Evolutionary conservation across 2,888 invertebrate genomes (phyloP).

Genomic region (Bhutanitis thaidina): DNA sequence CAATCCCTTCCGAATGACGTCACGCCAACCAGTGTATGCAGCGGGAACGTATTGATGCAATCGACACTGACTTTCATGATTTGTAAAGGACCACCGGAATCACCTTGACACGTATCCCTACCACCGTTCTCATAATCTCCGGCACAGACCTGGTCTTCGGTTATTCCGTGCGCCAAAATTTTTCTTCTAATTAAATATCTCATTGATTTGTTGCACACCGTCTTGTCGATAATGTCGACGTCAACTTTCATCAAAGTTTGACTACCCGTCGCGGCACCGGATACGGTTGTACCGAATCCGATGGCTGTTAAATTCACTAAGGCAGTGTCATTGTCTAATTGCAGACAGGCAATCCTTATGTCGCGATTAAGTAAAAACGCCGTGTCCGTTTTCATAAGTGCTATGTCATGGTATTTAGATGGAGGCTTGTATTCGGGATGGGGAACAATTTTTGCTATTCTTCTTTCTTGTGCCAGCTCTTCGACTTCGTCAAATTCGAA

Average conservation of each 20-base stretch:
- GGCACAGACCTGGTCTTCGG: slow-evolving; percentile 61
- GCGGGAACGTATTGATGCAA: slow-evolving; percentile 55
- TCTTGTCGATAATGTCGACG: slow-evolving; percentile 52
- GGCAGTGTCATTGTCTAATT: slow-evolving; percentile 39
- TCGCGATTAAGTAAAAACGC: slow-evolving; percentile 71
- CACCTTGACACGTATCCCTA: slow-evolving; percentile 71
- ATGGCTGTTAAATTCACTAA: slow-evolving; percentile 72
- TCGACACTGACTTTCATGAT: slow-evolving; percentile 58
- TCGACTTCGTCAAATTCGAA: slow-evolving; percentile 69
- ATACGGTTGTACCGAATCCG: slow-evolving; percentile 81
- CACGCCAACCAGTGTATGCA: slow-evolving; percentile 69
- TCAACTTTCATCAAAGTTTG: slow-evolving; percentile 72
- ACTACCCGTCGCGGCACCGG: slow-evolving; percentile 59
- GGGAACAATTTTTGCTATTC: slow-evolving; percentile 54
- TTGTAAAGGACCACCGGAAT: slow-evolving; percentile 72
- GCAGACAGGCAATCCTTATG: slow-evolving; percentile 82
- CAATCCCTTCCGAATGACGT: slow-evolving; percentile 78
- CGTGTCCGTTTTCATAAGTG: slow-evolving; percentile 76
- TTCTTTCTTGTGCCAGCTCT: slow-evolving; percentile 73
- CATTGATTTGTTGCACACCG: slow-evolving; percentile 59
- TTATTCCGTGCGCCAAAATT: slow-evolving; percentile 52
- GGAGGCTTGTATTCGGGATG: slow-evolving; percentile 81
- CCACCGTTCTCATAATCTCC: slow-evolving; percentile 70
- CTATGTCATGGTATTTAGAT: slow-evolving; percentile 83
- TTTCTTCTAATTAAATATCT: slow-evolving; percentile 56